Evolutionary conservation across 2,888 invertebrate species (phyloP), one percentile per base, ranked within the genome.

Genomic region (Alentia gelatinosa): DNA sequence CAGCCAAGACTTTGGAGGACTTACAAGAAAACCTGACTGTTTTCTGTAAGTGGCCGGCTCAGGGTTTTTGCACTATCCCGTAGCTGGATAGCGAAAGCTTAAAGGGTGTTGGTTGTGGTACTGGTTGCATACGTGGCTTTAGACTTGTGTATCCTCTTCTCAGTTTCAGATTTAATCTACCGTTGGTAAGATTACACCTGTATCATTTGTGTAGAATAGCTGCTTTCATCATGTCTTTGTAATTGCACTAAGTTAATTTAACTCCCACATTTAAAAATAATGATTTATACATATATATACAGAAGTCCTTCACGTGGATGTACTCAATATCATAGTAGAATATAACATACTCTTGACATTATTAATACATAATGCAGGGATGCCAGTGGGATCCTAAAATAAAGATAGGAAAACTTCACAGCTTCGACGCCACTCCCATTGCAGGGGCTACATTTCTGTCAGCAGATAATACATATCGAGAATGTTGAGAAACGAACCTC

Each of bases 71-170:
- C 68, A 30, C 30, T 30, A 12, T 68, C 68, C 68, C 30, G 30
- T 15, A 12, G 4, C 30, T 26, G 68, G 68, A 68, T 30, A 26
- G 68, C 30, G 68, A 68, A 68, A 47, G 47, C 9, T 47, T 47
- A 19, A 47, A 68, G 33, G 68, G 26, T 68, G 68, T 68, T 63
- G 63, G 63, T 63, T 68, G 68, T 30, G 33, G 68, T 68, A 68
- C 68, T 26, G 26, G 68, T 68, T 68, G 68, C 68, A 68, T 68
- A 68, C 26, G 68, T 68, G 68, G 68, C 68, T 68, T 68, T 30
- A 68, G 68, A 26, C 68, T 68, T 68, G 26, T 68, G 68, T 68
- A n/a, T 68, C 68, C 68, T 30, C 68, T 68, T 47, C n/a, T n/a
- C n/a, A 47, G 9, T 47, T 30, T 68, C 33, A 5, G n/a, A 68